Percentiles rank a stretch among this genome's conserved stretches.
Evolutionary conservation across 1,140 invertebrate species (phyloP).

Genomic region (Coelopa frigida): DNA sequence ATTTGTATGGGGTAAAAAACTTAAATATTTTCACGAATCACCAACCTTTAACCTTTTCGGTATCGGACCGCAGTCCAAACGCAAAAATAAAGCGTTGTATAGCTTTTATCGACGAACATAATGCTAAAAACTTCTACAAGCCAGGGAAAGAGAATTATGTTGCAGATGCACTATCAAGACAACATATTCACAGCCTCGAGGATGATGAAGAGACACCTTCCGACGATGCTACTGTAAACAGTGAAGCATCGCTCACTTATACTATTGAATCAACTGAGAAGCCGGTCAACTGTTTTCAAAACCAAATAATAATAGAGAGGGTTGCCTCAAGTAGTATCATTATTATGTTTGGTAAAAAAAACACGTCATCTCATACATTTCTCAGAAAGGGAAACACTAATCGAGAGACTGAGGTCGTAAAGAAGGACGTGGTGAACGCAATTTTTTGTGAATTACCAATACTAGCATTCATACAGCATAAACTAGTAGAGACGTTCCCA

Average conservation of each 20-base stretch:
- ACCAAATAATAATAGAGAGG: constrained; percentile 6
- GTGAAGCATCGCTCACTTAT: background rate
- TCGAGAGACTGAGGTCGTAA: constrained; percentile 1
- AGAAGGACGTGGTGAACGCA: constrained; percentile 4
- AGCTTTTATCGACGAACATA: constrained; percentile 10
- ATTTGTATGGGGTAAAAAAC: constrained; percentile 6
- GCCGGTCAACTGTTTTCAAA: constrained; percentile 10
- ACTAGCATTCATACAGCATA: background rate
- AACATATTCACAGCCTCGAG: no score
- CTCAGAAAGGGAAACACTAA: background rate
- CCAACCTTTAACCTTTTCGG: constrained; percentile 10
- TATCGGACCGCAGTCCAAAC: constrained; percentile 11
- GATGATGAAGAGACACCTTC: no score
- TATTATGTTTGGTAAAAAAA: constrained; percentile 7
- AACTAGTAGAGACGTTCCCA: no score
- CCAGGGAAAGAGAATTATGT: constrained; percentile 29
- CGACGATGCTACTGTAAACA: constrained; percentile 6
- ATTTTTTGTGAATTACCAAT: constrained; percentile 7
- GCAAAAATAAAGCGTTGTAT: constrained; percentile 13
- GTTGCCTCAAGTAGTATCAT: background rate
- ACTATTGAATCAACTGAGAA: constrained; percentile 10
- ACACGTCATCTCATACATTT: constrained; percentile 4
- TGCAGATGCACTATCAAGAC: no score
- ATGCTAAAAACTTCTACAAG: constrained; percentile 24
- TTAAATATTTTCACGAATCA: constrained; percentile 11